Evolutionary conservation across 2,797 vertebrate genomes (phyloP).

Genomic region (Acrossocheilus wenchowensis): DNA sequence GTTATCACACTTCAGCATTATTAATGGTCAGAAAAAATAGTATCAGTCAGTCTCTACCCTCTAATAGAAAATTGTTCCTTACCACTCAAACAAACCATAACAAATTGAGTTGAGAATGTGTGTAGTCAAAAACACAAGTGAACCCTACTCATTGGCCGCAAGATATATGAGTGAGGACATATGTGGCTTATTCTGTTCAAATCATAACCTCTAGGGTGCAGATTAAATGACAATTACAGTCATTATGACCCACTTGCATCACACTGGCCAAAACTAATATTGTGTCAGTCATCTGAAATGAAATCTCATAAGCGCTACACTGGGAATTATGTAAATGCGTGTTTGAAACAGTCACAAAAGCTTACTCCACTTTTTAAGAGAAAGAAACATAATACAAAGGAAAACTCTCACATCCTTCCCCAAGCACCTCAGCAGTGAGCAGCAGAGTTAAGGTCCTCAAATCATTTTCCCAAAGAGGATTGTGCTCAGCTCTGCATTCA

Average conservation of each 20-base stretch:
- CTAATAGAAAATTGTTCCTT: too few relatives aligned
- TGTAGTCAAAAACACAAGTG: constrained; percentile 18
- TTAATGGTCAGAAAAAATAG: not conserved
- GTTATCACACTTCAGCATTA: not conserved
- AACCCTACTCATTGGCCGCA: not conserved
- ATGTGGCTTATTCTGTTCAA: constrained; percentile 7
- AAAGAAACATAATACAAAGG: constrained; percentile 45
- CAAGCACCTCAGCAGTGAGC: constrained; percentile 66
- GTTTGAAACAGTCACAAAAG: not conserved
- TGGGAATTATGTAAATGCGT: not conserved
- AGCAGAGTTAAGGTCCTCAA: constrained; percentile 71
- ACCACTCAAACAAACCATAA: constrained; percentile 6
- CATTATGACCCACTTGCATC: not conserved
- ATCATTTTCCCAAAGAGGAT: constrained; percentile 69
- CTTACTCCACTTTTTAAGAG: constrained; percentile 27
- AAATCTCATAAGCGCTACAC: constrained; percentile 15
- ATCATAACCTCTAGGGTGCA: constrained; percentile 4
- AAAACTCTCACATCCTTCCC: constrained; percentile 46
- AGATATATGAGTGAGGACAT: not conserved
- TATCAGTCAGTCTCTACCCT: not conserved
- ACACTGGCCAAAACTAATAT: not conserved
- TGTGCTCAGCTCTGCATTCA: constrained; percentile 64
- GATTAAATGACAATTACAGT: constrained; percentile 18
- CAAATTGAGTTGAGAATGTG: constrained; percentile 11
- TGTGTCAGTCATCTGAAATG: constrained; percentile 3